phyloP scores from a whole-genome alignment of 2,113 vertebrate genomes.

The Eclectus roratus region DNA sequence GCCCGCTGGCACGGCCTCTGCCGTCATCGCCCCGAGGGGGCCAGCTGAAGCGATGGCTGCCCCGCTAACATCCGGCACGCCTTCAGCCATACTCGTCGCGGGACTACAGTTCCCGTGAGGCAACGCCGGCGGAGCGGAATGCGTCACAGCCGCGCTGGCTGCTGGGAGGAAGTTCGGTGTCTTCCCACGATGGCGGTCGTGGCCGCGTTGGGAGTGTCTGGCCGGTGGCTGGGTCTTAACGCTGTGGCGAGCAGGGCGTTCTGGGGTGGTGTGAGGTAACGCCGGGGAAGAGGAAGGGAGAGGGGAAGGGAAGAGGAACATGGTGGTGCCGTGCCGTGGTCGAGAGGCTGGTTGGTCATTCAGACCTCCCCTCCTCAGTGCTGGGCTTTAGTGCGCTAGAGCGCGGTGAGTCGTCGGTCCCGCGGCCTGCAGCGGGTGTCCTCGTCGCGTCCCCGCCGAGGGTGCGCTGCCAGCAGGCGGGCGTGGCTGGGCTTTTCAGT shows the following conservation, averaged over 20 bases:
- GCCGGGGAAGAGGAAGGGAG: background rate
- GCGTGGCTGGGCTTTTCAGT: too few species aligned
- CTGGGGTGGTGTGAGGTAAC: background rate
- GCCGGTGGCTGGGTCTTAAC: background rate
- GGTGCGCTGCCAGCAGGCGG: background rate
- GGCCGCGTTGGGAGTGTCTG: fast-evolving
- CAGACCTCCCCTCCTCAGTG: background rate
- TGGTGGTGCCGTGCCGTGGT: background rate
- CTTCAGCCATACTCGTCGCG: too few species aligned
- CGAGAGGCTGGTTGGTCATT: too few species aligned
- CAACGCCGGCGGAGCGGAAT: background rate
- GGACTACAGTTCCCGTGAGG: background rate
- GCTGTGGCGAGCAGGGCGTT: background rate
- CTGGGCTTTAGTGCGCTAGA: too few species aligned
- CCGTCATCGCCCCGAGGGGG: too few species aligned
- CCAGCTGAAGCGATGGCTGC: background rate
- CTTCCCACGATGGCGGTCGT: background rate
- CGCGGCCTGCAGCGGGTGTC: background rate
- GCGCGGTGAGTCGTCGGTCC: background rate
- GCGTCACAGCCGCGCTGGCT: fast-evolving
- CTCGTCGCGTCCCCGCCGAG: too few species aligned
- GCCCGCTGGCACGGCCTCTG: background rate
- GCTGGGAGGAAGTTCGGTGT: fast-evolving
- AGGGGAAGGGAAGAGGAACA: background rate
- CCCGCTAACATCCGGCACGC: fast-evolving